Evolutionary conservation across 2,797 vertebrate genomes (phyloP), one percentile per base, ranked within the genome.

Genomic region (Oryzias dopingdopingensis): DNA sequence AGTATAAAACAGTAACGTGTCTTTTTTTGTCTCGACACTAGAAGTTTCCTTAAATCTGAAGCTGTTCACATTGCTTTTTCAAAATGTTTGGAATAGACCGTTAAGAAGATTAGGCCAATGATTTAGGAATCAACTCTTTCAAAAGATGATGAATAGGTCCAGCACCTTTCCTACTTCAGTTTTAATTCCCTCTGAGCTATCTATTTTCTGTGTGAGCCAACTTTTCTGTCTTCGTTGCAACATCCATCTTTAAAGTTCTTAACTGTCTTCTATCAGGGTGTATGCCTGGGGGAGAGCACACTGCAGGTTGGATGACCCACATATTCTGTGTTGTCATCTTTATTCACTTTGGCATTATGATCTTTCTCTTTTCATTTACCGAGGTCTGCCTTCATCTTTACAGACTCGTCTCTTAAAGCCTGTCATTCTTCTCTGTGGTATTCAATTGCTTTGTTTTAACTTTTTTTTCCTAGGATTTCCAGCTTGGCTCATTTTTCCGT

Each of bases 201-300:
- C 74, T 65, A 63, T 68, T 81, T 85, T 86, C 70, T 49, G 64
- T 72, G 78, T 80, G 84, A 88, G 65, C 82, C 81, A 81, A 79
- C 76, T 74, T 68, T 80, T 73, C 75, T 65, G 82, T 70, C 84
- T 84, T 85, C 80, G 72, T 82, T 83, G 86, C 81, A 64, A 88
- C 88, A 90, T 87, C 83, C 80, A 83, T 84, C 86, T 90, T 90
- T 88, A 86, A 87, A 90, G 81, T 80, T 76, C 81, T 86, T 89
- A 87, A 87, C 81, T 90, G 87, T 83, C 74, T 84, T 80, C 72
- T 57, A 77, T 80, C 71, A 69, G 82, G 76, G 70, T 59, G 63
- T 49, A 54, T 70, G 77, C 86, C 84, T 74, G 61, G 59, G 88
- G 85, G 87, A 82, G 70, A 52, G 66, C 64, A 82, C 80, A 76